phyloP scores from a whole-genome alignment of 1,140 invertebrate species.

The Drosophila funebris region DNA sequence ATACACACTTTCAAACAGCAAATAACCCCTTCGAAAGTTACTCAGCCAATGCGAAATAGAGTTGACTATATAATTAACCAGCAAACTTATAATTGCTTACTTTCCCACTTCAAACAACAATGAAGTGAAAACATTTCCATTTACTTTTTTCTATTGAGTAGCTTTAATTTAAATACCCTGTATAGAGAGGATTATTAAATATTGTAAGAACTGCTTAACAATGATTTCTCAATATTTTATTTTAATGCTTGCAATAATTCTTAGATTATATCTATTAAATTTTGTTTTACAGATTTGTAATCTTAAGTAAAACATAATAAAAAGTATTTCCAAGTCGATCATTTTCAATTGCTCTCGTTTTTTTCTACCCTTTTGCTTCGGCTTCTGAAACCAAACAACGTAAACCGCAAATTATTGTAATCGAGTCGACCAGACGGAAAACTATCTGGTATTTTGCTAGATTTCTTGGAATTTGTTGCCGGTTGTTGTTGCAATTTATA shows the following conservation, averaged over 20 bases:
- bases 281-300: neutral
- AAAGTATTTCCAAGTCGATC: neutral
- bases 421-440: conserved; percentile 13
- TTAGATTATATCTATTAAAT: too few species aligned
- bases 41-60: conserved; percentile 19
- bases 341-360: neutral
- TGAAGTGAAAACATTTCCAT: conserved; percentile 18
- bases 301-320: neutral
- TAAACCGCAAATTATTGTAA: conserved; percentile 47
- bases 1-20: neutral
- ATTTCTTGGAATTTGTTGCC: conserved; percentile 29
- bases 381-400: conserved; percentile 23
- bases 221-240: too few species aligned
- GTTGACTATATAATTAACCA: conserved; percentile 35
- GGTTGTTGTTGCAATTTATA: conserved; percentile 14
- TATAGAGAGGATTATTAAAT: neutral
- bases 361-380: neutral
- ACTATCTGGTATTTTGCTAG: conserved; percentile 29
- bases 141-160: too few species aligned
- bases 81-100: conserved; percentile 41
- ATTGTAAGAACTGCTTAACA: neutral
- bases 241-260: too few species aligned
- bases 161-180: neutral
- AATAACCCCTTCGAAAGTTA: conserved; percentile 20
- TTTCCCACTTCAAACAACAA: conserved; percentile 37